Percentiles rank a stretch among this genome's conserved stretches.
phyloP scores from a whole-genome alignment of 2,113 vertebrate genomes.

The Neolamprologus kungweensis region DNA sequence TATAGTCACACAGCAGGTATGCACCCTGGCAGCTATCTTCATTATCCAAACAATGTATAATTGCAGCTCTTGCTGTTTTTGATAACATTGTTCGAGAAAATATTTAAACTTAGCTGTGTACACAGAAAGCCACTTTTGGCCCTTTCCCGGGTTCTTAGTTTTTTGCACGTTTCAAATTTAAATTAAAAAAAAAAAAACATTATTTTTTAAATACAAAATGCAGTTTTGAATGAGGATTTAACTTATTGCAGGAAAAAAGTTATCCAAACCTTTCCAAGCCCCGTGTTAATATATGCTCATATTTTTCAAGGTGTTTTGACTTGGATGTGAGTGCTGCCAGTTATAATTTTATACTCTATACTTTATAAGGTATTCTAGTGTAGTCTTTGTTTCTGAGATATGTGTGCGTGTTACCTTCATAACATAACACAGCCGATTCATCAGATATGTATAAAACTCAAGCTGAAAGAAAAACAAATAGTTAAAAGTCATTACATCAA shows the following conservation, averaged over 20 bases:
- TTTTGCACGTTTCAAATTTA: rapidly evolving
- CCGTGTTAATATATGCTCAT: neutral
- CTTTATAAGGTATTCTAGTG: neutral
- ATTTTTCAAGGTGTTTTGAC: neutral
- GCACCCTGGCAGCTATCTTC: neutral
- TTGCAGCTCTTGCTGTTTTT: neutral
- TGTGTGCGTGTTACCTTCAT: neutral
- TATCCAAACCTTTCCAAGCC: neutral
- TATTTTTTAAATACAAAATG: neutral
- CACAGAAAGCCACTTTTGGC: neutral
- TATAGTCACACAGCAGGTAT: neutral
- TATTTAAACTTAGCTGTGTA: neutral
- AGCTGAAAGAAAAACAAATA: constrained; percentile 2
- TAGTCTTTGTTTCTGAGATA: neutral
- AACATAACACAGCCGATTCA: neutral
- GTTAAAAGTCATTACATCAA: neutral
- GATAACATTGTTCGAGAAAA: neutral
- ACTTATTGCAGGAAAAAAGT: neutral
- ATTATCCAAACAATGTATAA: neutral
- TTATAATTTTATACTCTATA: neutral
- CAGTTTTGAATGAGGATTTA: neutral
- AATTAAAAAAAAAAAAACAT: rapidly evolving
- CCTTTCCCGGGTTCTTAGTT: neutral
- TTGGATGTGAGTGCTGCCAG: neutral
- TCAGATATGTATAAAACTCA: constrained; percentile 18